Base-by-base conservation (phyloP, 30 jellyfish, hydroid and myxozoan species). In the Aurelia sp. region DNA sequence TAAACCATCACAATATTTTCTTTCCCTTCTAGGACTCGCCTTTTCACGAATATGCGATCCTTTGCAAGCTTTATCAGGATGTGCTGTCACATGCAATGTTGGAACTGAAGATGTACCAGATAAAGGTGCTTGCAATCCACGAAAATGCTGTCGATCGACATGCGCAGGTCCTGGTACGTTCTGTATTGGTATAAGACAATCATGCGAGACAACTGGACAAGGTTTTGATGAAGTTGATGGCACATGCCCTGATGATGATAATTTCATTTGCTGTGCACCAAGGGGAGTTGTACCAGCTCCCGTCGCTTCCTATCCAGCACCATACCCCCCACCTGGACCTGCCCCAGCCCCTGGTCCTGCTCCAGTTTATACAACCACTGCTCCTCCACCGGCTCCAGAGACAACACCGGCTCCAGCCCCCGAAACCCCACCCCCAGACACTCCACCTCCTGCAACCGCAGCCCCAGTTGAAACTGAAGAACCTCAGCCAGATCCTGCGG, bases 181-280 rank as follows among this genome's bases (percentile, higher is more conserved):
- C 55, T 84, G 93, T 86, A 62, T 71, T 23, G 81, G 81, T 21
- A 62, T 53, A 41, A 65, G 58, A 53, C 67, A 82, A 57, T 59
- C 85, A 44, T 82, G 92, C 53, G 93, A 70, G 40, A 70, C 31
- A 22, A 62, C 87, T 0, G 93, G 93, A 31, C 76, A 47, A 13
- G 93, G 93, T n/a, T 71, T 84, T 65, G 87, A 84, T 21, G 93
- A 84, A 23, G 93, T 84, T 10, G 93, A 84, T 47, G 93, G 93
- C 52, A 71, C 93, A 61, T 84, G 93, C 47, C 93, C 93, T 4
- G 64, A 73, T 23, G 87, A 84, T 64, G 92, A 82, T 7, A 65
- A 82, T 48, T 84, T 84, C 79, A 48, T 76, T 33, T 84, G 93
- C 71, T 84, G 93, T 52, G 90, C 86, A 13, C 92, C 97, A 50